These are phyloP conservation scores for Chaenogobius annularis DNA, from an alignment of 2,113 vertebrate species.

Conservation along the genomic window DNA sequence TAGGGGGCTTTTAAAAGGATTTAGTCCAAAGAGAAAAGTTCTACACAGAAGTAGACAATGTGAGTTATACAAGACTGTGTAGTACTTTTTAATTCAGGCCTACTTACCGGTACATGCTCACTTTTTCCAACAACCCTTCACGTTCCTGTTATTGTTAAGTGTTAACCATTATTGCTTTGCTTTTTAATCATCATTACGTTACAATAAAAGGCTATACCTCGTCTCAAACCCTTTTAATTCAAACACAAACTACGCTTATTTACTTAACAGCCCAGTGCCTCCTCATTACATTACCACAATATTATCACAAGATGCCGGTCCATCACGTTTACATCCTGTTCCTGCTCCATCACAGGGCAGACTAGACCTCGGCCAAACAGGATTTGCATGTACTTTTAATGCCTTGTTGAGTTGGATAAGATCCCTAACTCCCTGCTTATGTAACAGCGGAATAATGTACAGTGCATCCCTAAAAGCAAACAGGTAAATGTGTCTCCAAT, in stretches of 20 bases:
- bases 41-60: too few relatives aligned
- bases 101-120: too few relatives aligned
- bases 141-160: not conserved
- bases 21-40: too few relatives aligned
- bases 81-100: too few relatives aligned
- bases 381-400: slow-evolving; percentile 63
- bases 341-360: slow-evolving; percentile 9
- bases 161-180: not conserved
- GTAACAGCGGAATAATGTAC: not conserved
- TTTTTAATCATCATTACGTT: not conserved
- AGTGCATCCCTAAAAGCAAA: not conserved
- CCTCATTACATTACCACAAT: not conserved
- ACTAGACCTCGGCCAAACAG: slow-evolving; percentile 27
- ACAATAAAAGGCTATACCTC: not conserved
- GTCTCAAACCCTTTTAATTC: not conserved
- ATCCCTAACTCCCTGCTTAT: not conserved
- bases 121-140: not conserved
- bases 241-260: not conserved
- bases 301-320: not conserved
- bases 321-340: slow-evolving; percentile 29
- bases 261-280: not conserved
- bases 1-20: too few relatives aligned
- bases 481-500: not conserved
- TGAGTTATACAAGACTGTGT: too few relatives aligned
- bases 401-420: slow-evolving; percentile 29